phyloP scores from a whole-genome alignment of 1,140 invertebrate species.

The Drosophila lowei region DNA sequence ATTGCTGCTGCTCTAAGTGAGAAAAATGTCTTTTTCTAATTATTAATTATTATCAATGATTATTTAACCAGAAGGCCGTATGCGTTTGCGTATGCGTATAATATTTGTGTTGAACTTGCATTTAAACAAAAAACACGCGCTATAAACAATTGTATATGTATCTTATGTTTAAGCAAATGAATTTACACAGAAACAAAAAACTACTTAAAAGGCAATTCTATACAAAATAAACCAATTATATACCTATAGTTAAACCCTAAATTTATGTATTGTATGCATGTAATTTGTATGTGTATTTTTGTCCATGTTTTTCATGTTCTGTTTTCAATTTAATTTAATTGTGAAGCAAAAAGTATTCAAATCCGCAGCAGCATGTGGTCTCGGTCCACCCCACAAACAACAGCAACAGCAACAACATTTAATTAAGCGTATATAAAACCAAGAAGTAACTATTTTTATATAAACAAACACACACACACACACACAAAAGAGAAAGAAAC shows the following conservation, averaged over 20 bases:
- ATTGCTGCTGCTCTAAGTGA: constrained; percentile 56
- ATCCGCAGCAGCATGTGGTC: constrained; percentile 40
- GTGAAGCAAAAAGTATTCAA: constrained; percentile 61
- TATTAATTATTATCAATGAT: constrained; percentile 53
- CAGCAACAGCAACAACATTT: constrained; percentile 78
- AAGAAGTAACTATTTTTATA: constrained; percentile 78
- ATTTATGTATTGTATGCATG: constrained; percentile 26
- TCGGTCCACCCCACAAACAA: constrained; percentile 25
- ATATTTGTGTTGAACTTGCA: constrained; percentile 75
- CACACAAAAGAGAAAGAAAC: constrained; percentile 25
- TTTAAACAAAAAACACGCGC: constrained; percentile 57
- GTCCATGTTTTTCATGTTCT: constrained; percentile 24
- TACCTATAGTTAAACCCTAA: neutral
- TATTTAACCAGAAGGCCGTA: constrained; percentile 44
- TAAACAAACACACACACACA: constrained; percentile 38
- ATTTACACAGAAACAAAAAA: constrained; percentile 31
- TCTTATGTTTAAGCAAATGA: constrained; percentile 64
- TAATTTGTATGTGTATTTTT: constrained; percentile 26
- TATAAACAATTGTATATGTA: constrained; percentile 62
- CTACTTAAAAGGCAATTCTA: constrained; percentile 36
- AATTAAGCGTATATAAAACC: constrained; percentile 76
- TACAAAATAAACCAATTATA: constrained; percentile 21
- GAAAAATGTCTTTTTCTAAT: constrained; percentile 32
- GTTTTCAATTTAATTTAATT: constrained; percentile 34
- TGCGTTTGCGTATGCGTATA: constrained; percentile 51